Base-by-base conservation (phyloP, 2,888 invertebrate species). In the Cryptocheilus praepositus region DNA sequence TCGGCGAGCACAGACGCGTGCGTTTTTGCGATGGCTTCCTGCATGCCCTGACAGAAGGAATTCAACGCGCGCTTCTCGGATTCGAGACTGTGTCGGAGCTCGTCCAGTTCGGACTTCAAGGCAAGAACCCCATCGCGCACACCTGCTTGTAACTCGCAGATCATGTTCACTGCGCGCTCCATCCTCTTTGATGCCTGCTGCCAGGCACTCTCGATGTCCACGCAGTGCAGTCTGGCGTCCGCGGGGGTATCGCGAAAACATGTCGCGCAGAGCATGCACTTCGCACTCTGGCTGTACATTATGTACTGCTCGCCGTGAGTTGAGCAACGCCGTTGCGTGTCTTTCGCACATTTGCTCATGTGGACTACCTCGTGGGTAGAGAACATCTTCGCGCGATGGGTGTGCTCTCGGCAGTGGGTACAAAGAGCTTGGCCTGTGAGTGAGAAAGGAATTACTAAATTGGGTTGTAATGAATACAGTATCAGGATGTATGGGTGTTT, bases 371-470 rank as follows among this genome's bases (percentile, higher is more conserved):
- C 93, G 84, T 95, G 95, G 22, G 91, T 90, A 0, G 93, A 91
- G 86, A 95, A 95, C 94, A 95, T 95, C 86, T 93, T 93, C 3
- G 95, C 94, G 74, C 93, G 89, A 83, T 95, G 94, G 0, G 94
- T 94, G 79, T 93, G 92, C 81, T 93, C 93, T 59, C 94, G 90
- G 87, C 95, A 95, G 67, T 90, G 90, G 19, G 90, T 90, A 87
- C 95, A 95, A 66, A 95, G 87, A 3, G 94, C 93, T 90, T 94
- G 94, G 67, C 93, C 93, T 93, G 85, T 3, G 67, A 53, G 49
- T 15, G 7, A 46, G 19, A 7, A 46, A 22, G 5, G 25, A 25
- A 5, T 5, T 25, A 25, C 25, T 25, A 5, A 21, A 2, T 18
- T n/a, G 0, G 18, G 49, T 52, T 7, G 13, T 28, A 16, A 11